Evolutionary conservation across 2,888 invertebrate species (phyloP), one percentile per base, ranked within the genome.

Genomic region (Tyria jacobaeae): DNA sequence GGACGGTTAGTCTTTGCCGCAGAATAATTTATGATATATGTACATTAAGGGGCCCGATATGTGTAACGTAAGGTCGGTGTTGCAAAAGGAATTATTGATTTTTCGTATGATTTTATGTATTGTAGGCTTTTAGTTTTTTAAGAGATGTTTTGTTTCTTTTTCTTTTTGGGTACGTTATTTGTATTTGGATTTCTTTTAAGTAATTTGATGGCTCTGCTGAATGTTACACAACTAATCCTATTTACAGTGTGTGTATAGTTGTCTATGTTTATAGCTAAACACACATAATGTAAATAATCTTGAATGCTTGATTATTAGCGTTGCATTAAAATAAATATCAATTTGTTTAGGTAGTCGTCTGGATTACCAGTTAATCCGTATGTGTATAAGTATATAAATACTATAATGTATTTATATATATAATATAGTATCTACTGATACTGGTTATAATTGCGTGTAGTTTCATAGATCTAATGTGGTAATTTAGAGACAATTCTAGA

Each of bases 1-100:
- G 67, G 74, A 63, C 67, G 73, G 75, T 74, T 70, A 76, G 73
- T 76, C 79, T 81, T 71, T 78, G 62, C 67, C 59, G 50, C 61
- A 65, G 84, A 83, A 86, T 87, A 80, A 85, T 85, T 85, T 81
- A 85, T 80, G 73, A 78, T 57, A 66, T 64, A 72, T 63, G 76
- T 73, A n/a, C n/a, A n/a, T 70, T 70, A 70, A 59, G 67, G 66
- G 63, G 66, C 58, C 57, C 61, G 53, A 68, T 73, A 60, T 39
- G 78, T 65, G 66, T 72, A 70, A 56, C 66, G 53, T 59, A 39
- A 54, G 51, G 39, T 58, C 31, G 35, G 51, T 44, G 54, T 55
- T 27, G 51, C 51, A 49, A 34, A 52, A 50, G n/a, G 58, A 65
- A 54, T 60, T 64, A 62, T 71, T 76, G 58, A 60, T 67, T 59